Percentiles rank a stretch among this genome's conserved stretches.
Conservation (phyloP, 2,888 invertebrate species). For the Craniophora ligustri region DNA sequence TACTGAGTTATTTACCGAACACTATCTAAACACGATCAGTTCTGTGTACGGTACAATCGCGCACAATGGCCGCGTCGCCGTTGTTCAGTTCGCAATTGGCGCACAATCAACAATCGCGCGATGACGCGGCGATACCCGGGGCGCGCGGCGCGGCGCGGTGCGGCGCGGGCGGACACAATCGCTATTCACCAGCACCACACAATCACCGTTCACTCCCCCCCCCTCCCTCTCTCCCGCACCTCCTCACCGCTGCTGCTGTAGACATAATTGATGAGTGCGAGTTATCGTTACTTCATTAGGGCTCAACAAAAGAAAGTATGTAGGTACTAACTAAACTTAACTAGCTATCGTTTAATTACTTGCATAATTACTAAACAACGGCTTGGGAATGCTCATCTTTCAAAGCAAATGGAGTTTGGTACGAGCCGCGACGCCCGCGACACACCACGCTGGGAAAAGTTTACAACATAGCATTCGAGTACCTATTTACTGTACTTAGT, state of each 20-base stretch:
- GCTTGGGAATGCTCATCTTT: not conserved
- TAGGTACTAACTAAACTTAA: conserved; percentile 1
- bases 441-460: too few species aligned
- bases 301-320: conserved; percentile 32
- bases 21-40: conserved; percentile 19
- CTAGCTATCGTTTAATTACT: conserved; percentile 13
- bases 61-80: conserved; percentile 12
- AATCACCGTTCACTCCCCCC: not conserved
- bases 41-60: conserved; percentile 18
- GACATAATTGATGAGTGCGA: conserved; percentile 49
- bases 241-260: conserved; percentile 17
- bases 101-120: conserved; percentile 25
- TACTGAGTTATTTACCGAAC: conserved; percentile 19
- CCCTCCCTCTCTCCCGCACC: not conserved
- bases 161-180: too few species aligned
- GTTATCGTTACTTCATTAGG: conserved; percentile 40
- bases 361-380: conserved; percentile 21
- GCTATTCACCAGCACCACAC: too few species aligned
- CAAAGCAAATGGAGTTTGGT: not conserved
- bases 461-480: too few species aligned
- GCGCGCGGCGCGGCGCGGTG: not conserved
- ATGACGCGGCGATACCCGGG: conserved; percentile 27
- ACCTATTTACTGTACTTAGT: too few species aligned
- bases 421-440: too few species aligned
- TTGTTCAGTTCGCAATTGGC: conserved; percentile 20